Evolutionary conservation across 2,888 invertebrate species (phyloP).

Genomic region (Noctuana brunneofusca): DNA sequence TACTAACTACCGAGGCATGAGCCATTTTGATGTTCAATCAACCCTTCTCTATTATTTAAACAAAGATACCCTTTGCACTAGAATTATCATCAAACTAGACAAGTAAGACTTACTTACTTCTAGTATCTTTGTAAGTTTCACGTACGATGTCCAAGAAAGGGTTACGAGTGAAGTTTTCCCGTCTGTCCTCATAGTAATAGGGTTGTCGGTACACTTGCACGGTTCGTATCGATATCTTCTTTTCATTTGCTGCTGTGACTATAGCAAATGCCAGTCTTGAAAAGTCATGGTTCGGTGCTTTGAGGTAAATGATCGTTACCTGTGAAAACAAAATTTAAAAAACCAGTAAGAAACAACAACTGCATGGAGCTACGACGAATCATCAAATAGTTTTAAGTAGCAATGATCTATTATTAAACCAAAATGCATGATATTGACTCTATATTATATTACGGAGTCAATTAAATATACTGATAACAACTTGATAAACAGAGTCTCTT

Average conservation of each 20-base stretch:
- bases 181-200: constrained; percentile 85
- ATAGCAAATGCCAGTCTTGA: constrained; percentile 91
- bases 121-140: constrained; percentile 91
- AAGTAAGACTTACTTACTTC: constrained; percentile 86
- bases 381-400: neutral
- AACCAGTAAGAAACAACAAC: neutral
- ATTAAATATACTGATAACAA: neutral
- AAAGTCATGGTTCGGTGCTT: constrained; percentile 89
- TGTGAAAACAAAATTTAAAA: constrained; percentile 54
- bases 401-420: neutral
- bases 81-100: neutral
- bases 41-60: neutral
- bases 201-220: constrained; percentile 69
- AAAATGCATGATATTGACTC: neutral
- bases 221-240: constrained; percentile 87
- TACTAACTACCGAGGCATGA: too few species aligned
- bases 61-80: neutral
- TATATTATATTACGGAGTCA: neutral
- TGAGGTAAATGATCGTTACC: constrained; percentile 92
- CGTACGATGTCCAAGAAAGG: constrained; percentile 92
- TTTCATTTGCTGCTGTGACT: constrained; percentile 86
- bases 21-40: too few species aligned
- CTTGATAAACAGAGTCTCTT: neutral
- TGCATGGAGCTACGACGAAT: too few species aligned
- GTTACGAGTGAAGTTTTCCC: constrained; percentile 90